Evolutionary conservation across 1,140 invertebrate species (phyloP), one percentile per base, ranked within the genome.

Genomic region (Lerema accius): DNA sequence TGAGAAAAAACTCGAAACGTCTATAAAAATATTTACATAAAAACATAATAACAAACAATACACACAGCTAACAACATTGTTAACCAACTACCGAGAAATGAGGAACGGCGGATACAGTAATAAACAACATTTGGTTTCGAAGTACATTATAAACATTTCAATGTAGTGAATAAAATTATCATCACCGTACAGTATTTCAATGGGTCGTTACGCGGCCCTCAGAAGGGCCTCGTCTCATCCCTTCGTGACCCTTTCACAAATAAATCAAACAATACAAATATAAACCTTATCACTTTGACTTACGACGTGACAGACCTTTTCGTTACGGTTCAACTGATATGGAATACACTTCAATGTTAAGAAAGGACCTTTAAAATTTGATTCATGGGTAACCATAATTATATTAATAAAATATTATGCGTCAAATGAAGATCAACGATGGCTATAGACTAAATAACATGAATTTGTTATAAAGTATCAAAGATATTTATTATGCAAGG

Each of bases 91-190:
- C 48, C 48, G 26, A 50, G 48, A 50, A 50, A 32, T 35, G 48
- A 50, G 26, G 9, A 32, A 50, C 26, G 11, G 48, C 48, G 23
- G 28, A 50, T 35, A 50, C 23, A 32, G n/a, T n/a, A n/a, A n/a
- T n/a, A n/a, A n/a, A n/a, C n/a, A n/a, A 50, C 26, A 50, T 50
- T 50, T 14, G 46, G 46, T 35, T 50, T 28, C 15, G 28, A 50
- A 50, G 11, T 50, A 26, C 23, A 26, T 23, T 40, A 40, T 53
- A 53, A 53, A 53, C 35, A 53, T 40, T 40, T 53, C 50, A 53
- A 51, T 51, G 15, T n/a, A 53, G 35, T 39, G 50, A 53, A 53
- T 53, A 53, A 53, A 53, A 53, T 53, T 53, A 53, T 53, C 50
- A 53, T 53, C 39, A 40, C 16, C 16, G 19, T 40, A 13, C 15